These are phyloP conservation scores for Thelaira solivaga DNA, from an alignment of 2,888 invertebrate species.

Conservation along the genomic window DNA sequence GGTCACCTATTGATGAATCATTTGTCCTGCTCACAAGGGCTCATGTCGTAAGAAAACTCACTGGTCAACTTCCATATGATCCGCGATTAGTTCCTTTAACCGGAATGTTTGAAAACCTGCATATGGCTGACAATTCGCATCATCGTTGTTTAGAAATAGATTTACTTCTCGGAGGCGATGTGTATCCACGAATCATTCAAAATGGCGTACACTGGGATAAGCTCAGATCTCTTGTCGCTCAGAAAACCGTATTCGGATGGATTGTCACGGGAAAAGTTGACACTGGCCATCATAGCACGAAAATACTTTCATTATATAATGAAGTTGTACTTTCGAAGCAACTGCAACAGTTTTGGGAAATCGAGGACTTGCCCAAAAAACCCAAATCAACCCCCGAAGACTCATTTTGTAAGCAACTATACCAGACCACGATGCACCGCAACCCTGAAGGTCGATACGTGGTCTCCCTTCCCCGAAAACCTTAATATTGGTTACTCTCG, in stretches of 20 bases:
- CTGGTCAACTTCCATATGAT: not conserved
- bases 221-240: not conserved
- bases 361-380: not conserved
- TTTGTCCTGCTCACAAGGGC: not conserved
- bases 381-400: not conserved
- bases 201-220: not conserved
- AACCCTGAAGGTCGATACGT: not conserved
- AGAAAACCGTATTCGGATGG: constrained; percentile 13
- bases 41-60: not conserved
- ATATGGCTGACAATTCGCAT: not conserved
- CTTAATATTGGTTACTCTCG: not conserved
- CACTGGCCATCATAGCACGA: not conserved
- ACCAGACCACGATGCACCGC: not conserved
- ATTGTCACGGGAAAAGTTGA: not conserved
- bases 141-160: not conserved
- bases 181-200: not conserved
- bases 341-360: not conserved
- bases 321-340: not conserved
- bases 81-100: not conserved
- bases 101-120: not conserved
- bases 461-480: not conserved
- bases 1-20: not conserved
- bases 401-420: not conserved
- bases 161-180: constrained; percentile 1
- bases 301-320: not conserved